A percentile compares a stretch with the other conserved stretches of the same genome.
Evolutionary conservation across 2,797 vertebrate species (phyloP).

Genomic region (Leptodactylus fallax): DNA sequence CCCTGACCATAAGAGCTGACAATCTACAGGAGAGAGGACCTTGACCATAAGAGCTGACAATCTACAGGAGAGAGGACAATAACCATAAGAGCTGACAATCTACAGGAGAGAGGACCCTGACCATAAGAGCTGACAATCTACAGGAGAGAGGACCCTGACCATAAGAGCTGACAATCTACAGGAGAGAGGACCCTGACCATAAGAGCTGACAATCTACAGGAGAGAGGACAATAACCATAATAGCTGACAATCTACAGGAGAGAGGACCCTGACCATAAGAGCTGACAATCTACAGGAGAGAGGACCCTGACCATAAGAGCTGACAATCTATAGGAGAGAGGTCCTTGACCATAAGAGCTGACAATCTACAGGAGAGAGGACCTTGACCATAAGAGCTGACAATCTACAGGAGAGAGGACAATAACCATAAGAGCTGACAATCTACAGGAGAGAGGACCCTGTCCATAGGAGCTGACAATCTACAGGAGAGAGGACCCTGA

Average conservation of each 20-base stretch:
- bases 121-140: not conserved
- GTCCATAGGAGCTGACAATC: not conserved
- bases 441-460: not conserved
- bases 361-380: not conserved
- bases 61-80: not conserved
- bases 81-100: not conserved
- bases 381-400: not conserved
- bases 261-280: not conserved
- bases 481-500: not conserved
- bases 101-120: not conserved
- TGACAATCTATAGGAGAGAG: not conserved
- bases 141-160: not conserved
- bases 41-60: not conserved
- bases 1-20: not conserved
- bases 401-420: not conserved
- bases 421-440: not conserved
- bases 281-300: not conserved
- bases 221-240: not conserved
- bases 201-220: too few relatives aligned
- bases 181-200: too few relatives aligned
- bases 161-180: too few relatives aligned
- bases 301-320: not conserved
- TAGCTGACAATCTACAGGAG: not conserved
- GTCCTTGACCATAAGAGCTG: not conserved
- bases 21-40: not conserved